Base-by-base conservation (phyloP, 2,888 invertebrate genomes). In the Laothoe populi region DNA sequence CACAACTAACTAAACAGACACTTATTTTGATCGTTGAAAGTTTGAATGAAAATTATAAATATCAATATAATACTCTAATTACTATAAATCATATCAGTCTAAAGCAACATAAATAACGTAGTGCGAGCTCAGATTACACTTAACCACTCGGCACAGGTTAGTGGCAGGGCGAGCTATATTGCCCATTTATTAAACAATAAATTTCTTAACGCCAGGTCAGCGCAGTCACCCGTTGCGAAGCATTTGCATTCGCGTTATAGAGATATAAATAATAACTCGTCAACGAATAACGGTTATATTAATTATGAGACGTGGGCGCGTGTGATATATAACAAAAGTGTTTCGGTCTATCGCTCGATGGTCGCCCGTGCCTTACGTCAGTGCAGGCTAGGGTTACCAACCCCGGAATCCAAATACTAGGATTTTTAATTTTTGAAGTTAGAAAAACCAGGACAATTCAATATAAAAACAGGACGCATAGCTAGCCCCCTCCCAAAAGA, bases 331-430 rank as follows among this genome's bases (percentile, higher is more conserved):
- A 21, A 48, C 58, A 44, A 62, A 59, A 57, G 48, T 46, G 58
- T 40, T 61, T 64, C 65, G 66, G 65, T 69, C 72, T 66, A 68
- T 68, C 73, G 44, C 19, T 44, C 19, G 44, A 44, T 38, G 8
- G 38, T 44, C 44, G 72, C 78, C 74, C 70, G 68, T 75, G 66
- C 67, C 75, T 79, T 72, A 72, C 70, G 70, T 73, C 75, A 68
- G 60, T 13, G 57, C 61, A 64, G 68, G 65, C 66, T 70, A 73
- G 64, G 62, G 65, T 69, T 71, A 73, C 77, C 79, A n/a, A n/a
- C n/a, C n/a, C n/a, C n/a, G n/a, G n/a, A n/a, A n/a, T n/a, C n/a
- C n/a, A n/a, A n/a, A n/a, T n/a, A n/a, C n/a, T n/a, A n/a, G n/a
- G n/a, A n/a, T n/a, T n/a, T n/a, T n/a, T n/a, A n/a, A n/a, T n/a